Conservation (phyloP, 2,888 invertebrate species). For the Spisula solida region DNA sequence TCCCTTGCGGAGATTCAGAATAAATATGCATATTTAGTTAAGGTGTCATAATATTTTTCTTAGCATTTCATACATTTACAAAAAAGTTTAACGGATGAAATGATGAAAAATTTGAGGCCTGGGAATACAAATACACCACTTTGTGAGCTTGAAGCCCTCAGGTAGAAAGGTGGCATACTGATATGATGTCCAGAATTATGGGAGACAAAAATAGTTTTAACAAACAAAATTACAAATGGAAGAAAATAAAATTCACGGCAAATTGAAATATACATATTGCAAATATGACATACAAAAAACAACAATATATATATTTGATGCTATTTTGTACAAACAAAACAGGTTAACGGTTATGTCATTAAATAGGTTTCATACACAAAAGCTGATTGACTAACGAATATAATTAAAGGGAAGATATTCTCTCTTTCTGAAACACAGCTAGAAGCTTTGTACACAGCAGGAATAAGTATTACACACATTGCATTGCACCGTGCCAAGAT, state of each 20-base stretch:
- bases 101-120: no score
- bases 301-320: conserved; percentile 4
- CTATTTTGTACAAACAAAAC: conserved; percentile 16
- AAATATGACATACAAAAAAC: conserved; percentile 6
- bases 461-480: not conserved
- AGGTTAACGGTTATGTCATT: not conserved
- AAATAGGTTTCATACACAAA: conserved; percentile 7
- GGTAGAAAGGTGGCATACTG: not conserved
- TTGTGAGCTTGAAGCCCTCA: not conserved
- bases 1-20: no score
- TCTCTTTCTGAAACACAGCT: not conserved
- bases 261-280: conserved; percentile 33
- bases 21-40: no score
- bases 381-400: not conserved
- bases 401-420: not conserved
- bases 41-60: no score
- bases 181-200: not conserved
- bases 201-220: not conserved
- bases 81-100: no score
- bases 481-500: not conserved
- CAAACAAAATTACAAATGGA: not conserved
- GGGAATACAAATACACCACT: no score
- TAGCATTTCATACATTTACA: no score
- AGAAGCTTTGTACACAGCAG: not conserved
- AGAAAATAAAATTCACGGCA: conserved; percentile 21